Evolutionary conservation across 1,140 invertebrate genomes (phyloP).

Genomic region (Pomacea maculata): DNA sequence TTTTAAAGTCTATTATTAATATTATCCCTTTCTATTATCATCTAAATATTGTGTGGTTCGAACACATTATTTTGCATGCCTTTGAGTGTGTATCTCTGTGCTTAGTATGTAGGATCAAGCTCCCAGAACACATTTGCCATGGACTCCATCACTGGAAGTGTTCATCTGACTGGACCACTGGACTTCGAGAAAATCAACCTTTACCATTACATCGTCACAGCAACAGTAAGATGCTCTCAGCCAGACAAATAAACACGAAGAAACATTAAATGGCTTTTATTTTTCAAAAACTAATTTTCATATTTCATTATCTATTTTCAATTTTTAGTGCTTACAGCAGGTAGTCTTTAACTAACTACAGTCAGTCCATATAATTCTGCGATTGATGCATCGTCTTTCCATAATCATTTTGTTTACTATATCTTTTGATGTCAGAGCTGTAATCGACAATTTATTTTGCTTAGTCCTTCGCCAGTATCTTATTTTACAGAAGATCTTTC

Average conservation of each 20-base stretch:
- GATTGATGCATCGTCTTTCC: no score
- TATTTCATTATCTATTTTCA: neutral
- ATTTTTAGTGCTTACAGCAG: no score
- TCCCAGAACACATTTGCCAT: neutral
- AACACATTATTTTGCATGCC: neutral
- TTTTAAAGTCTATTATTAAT: no score
- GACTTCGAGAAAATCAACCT: constrained; percentile 2
- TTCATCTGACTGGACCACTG: neutral
- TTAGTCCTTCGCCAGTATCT: neutral
- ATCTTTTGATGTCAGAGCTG: no score
- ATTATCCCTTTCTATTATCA: no score
- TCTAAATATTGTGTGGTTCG: no score
- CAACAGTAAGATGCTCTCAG: neutral
- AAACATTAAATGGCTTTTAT: neutral
- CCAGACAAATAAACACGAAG: neutral
- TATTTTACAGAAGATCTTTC: neutral
- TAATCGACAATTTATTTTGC: no score
- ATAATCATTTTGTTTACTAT: no score
- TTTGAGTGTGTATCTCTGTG: neutral
- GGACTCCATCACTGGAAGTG: neutral
- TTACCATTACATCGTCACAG: constrained; percentile 2
- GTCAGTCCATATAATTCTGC: no score
- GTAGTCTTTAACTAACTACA: no score
- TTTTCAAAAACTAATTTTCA: neutral
- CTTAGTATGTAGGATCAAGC: neutral